Evolutionary conservation across 2,888 invertebrate genomes (phyloP).

Genomic region (Apomyelois bistriatella): DNA sequence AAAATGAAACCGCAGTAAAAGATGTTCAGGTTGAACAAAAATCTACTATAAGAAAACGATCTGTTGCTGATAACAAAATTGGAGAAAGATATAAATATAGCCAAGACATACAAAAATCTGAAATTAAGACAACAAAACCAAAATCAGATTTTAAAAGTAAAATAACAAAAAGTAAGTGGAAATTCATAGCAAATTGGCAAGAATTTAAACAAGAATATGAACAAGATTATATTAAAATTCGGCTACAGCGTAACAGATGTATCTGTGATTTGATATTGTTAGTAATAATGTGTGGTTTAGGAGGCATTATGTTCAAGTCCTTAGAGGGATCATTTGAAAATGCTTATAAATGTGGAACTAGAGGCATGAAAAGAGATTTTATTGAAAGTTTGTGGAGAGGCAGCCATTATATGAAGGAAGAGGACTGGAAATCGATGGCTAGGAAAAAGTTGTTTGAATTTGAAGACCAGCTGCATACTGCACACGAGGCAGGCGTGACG

Average conservation of each 20-base stretch:
- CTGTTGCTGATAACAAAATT: conserved; percentile 37
- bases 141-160: conserved; percentile 43
- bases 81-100: conserved; percentile 35
- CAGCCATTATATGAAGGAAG: conserved; percentile 90
- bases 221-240: conserved; percentile 76
- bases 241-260: conserved; percentile 82
- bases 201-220: conserved; percentile 80
- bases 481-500: conserved; percentile 91
- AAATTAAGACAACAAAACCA: conserved; percentile 38
- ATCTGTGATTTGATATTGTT: conserved; percentile 84
- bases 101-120: conserved; percentile 24
- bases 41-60: conserved; percentile 53
- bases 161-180: conserved; percentile 54
- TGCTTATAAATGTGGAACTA: conserved; percentile 92
- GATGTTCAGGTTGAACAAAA: conserved; percentile 34
- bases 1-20: conserved; percentile 25
- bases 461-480: conserved; percentile 90
- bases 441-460: conserved; percentile 89
- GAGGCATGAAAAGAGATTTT: conserved; percentile 91
- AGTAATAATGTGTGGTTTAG: conserved; percentile 87
- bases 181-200: conserved; percentile 75
- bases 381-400: conserved; percentile 90
- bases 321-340: conserved; percentile 92
- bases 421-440: conserved; percentile 94
- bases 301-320: conserved; percentile 89